phyloP scores from a whole-genome alignment of 2,888 invertebrate species.

The Sphinx pinastri region DNA sequence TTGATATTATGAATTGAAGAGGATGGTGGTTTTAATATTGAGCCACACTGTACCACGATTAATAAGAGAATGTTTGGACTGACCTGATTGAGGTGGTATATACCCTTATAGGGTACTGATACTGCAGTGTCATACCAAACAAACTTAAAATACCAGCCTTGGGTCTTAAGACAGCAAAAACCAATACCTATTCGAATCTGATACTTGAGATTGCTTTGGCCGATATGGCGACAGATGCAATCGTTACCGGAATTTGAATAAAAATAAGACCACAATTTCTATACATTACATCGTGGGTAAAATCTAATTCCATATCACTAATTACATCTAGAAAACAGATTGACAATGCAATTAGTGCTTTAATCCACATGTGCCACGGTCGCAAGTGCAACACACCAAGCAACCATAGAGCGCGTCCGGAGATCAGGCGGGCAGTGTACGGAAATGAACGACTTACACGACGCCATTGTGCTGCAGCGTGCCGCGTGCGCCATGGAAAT shows the following conservation, averaged over 20 bases:
- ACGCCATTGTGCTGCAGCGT: neutral
- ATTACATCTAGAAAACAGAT: neutral
- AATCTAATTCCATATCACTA: neutral
- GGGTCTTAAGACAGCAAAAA: too few relatives aligned
- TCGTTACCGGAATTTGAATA: too few relatives aligned
- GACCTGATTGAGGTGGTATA: too few relatives aligned
- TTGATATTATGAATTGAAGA: too few relatives aligned
- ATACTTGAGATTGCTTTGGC: neutral
- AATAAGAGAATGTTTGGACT: too few relatives aligned
- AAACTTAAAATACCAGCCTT: too few relatives aligned
- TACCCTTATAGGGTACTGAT: too few relatives aligned
- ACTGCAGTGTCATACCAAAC: too few relatives aligned
- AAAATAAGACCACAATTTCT: neutral
- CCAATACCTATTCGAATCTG: too few relatives aligned
- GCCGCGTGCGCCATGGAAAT: neutral
- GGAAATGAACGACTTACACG: conserved; percentile 10
- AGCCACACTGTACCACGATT: too few relatives aligned
- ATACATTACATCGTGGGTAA: neutral
- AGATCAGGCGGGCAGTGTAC: neutral
- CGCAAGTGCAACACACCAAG: neutral
- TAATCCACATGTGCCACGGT: neutral
- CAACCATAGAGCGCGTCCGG: neutral
- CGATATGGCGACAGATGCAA: neutral
- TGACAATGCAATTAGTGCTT: too few relatives aligned
- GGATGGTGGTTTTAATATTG: too few relatives aligned